These are phyloP conservation scores for Chionis minor DNA, from an alignment of 2,113 vertebrate species.

Conservation along the genomic window DNA sequence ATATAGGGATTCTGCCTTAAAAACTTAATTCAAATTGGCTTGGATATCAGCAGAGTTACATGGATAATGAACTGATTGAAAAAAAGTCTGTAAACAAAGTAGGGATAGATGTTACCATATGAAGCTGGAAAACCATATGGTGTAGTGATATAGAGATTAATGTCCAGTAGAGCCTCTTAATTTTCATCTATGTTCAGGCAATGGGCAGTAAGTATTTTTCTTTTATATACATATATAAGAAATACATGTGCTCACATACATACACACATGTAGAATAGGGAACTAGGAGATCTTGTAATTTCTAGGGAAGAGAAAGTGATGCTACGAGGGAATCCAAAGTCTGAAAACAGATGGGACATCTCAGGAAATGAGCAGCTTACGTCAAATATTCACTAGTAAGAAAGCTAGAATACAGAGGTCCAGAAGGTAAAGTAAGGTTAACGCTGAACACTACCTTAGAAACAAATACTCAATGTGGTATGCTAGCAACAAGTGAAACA, in stretches of 20 bases:
- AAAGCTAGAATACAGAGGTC: not conserved
- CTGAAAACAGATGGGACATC: not conserved
- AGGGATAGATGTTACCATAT: not conserved
- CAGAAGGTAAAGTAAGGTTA: not conserved
- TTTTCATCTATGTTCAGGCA: not conserved
- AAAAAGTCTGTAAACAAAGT: not conserved
- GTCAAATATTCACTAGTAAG: not conserved
- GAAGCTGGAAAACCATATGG: not conserved
- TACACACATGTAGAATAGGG: rapidly evolving
- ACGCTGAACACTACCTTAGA: not conserved
- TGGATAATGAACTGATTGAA: not conserved
- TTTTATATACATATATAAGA: not conserved
- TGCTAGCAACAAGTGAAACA: not conserved
- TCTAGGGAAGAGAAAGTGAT: rapidly evolving
- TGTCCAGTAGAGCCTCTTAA: not conserved
- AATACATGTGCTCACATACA: not conserved
- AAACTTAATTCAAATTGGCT: constrained; percentile 8
- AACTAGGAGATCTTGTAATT: not conserved
- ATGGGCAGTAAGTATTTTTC: not conserved
- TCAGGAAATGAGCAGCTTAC: not conserved
- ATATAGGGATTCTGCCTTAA: not conserved
- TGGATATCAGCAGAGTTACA: not conserved
- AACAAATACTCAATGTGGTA: not conserved
- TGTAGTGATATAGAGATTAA: not conserved
- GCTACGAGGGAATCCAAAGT: not conserved